A percentile compares a stretch with the other conserved stretches of the same genome.
Conservation (phyloP, 2,113 vertebrate species). For the Epinephelus cyanopodus region DNA sequence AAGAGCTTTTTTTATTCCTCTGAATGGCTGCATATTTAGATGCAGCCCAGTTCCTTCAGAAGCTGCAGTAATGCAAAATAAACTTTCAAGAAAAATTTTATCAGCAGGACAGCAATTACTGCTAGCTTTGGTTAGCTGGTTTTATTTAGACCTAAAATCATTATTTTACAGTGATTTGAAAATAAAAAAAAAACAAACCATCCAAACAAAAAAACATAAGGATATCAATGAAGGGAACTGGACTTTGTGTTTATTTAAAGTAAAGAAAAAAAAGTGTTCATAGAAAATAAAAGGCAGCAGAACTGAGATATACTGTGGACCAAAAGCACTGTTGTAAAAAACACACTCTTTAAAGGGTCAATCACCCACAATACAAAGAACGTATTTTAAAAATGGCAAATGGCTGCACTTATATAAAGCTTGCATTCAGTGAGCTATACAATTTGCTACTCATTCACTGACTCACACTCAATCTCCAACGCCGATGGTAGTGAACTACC, state of each 20-base stretch:
- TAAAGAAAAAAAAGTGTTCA: not conserved
- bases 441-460: not conserved
- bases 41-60: not conserved
- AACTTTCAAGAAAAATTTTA: not conserved
- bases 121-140: not conserved
- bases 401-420: not conserved
- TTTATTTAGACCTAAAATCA: not conserved
- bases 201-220: not conserved
- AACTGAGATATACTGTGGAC: not conserved
- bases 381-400: not conserved
- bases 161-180: not conserved
- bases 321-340: not conserved
- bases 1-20: not conserved
- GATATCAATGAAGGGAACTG: not conserved
- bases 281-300: not conserved
- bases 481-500: not conserved
- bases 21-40: not conserved
- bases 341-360: no score
- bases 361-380: not conserved
- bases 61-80: not conserved
- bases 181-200: not conserved
- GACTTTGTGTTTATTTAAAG: no score
- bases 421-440: not conserved
- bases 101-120: not conserved
- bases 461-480: not conserved